phyloP scores from a whole-genome alignment of 2,797 vertebrate species.

The Aulostomus chinensis region DNA sequence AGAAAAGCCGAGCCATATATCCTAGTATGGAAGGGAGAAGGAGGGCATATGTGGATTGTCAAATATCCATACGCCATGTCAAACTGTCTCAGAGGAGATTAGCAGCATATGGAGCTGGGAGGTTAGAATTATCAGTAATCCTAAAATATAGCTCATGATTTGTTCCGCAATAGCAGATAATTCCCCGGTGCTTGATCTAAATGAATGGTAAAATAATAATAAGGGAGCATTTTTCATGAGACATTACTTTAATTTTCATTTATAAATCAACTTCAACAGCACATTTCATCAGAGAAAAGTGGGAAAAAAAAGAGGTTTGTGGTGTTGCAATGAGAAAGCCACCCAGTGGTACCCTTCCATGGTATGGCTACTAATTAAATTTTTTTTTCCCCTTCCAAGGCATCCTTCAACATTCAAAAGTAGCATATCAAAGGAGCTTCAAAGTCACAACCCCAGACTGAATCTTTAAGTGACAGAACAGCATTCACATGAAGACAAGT shows the following conservation, averaged over 20 bases:
- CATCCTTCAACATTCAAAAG: conserved; percentile 79
- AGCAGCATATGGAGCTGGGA: conserved; percentile 34
- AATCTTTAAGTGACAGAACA: conserved; percentile 65
- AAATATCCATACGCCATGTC: conserved; percentile 37
- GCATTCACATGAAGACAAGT: conserved; percentile 57
- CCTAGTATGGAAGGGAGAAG: conserved; percentile 24
- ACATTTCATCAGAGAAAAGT: conserved; percentile 65
- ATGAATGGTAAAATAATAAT: conserved; percentile 70
- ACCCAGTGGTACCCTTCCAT: conserved; percentile 46
- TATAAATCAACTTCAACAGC: conserved; percentile 65
- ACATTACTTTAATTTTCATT: conserved; percentile 63
- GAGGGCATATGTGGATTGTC: conserved; percentile 33
- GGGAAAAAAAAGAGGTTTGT: conserved; percentile 26
- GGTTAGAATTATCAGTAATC: conserved; percentile 45
- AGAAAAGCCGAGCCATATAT: conserved; percentile 23
- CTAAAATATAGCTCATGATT: conserved; percentile 45
- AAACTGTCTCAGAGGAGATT: conserved; percentile 45
- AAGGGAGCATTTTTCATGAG: conserved; percentile 62
- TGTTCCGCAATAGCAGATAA: conserved; percentile 39
- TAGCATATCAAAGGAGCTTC: conserved; percentile 72
- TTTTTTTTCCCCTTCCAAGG: conserved; percentile 67
- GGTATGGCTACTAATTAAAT: conserved; percentile 75
- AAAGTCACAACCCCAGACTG: conserved; percentile 67
- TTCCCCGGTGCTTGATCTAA: conserved; percentile 57
- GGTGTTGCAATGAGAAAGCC: conserved; percentile 43